These are phyloP conservation scores for Psammodynastes pulverulentus DNA, from an alignment of 2,113 vertebrate species.

Conservation along the genomic window DNA sequence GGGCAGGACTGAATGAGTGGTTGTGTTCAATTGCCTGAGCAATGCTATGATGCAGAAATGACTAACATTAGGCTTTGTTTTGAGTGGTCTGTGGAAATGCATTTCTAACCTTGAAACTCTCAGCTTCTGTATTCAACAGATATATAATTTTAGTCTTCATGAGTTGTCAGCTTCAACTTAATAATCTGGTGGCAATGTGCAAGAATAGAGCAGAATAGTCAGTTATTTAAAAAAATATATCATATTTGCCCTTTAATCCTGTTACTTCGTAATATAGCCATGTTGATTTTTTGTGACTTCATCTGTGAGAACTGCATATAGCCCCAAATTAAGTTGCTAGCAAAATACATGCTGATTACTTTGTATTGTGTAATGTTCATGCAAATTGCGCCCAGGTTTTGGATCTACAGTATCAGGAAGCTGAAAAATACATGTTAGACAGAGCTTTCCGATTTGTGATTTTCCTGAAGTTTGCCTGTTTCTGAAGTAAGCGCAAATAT, in stretches of 20 bases:
- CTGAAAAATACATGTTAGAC: background rate
- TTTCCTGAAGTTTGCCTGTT: background rate
- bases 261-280: no score
- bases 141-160: background rate
- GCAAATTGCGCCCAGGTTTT: background rate
- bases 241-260: background rate
- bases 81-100: background rate
- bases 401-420: background rate
- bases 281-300: background rate
- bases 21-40: slow-evolving; percentile 5
- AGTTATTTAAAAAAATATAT: background rate
- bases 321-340: background rate
- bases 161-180: background rate
- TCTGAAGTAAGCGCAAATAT: background rate
- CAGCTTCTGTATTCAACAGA: background rate
- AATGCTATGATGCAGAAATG: background rate
- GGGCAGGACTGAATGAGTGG: background rate
- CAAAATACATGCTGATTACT: background rate
- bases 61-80: background rate
- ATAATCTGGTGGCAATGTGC: background rate
- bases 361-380: background rate
- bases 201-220: background rate
- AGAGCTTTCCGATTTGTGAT: background rate
- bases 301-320: background rate
- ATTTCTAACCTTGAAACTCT: background rate